phyloP scores from a whole-genome alignment of 2,888 invertebrate genomes.

The Thereva nobilitata region DNA sequence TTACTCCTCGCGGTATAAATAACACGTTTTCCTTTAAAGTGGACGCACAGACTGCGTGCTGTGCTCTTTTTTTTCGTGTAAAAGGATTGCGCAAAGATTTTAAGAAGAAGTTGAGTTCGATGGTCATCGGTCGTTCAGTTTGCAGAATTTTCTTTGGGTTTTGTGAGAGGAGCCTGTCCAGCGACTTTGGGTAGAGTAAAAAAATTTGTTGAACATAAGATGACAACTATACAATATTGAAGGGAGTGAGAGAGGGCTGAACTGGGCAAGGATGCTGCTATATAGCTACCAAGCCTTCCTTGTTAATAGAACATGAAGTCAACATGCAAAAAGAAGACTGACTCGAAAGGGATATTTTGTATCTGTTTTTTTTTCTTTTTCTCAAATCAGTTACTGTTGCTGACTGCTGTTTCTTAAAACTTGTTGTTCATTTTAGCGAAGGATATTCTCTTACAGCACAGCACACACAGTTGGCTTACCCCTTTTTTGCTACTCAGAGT shows the following conservation, averaged over 20 bases:
- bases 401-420: conserved; percentile 15
- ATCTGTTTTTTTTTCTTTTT: neutral
- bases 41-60: no score
- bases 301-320: conserved; percentile 33
- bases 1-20: no score
- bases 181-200: conserved; percentile 10
- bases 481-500: neutral
- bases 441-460: neutral
- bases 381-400: conserved; percentile 24
- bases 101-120: neutral
- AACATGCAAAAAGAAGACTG: conserved; percentile 12
- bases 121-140: neutral
- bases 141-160: conserved; percentile 5
- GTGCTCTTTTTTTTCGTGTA: no score
- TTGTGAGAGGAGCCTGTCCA: neutral
- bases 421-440: neutral
- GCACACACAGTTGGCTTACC: neutral
- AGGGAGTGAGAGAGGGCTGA: conserved; percentile 24
- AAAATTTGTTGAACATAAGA: conserved; percentile 37
- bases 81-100: neutral
- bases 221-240: conserved; percentile 21
- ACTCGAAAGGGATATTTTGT: neutral
- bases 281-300: conserved; percentile 38
- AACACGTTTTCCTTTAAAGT: no score
- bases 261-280: conserved; percentile 24